These are phyloP conservation scores for Scortum barcoo DNA, from an alignment of 2,113 vertebrate species.

Conservation along the genomic window DNA sequence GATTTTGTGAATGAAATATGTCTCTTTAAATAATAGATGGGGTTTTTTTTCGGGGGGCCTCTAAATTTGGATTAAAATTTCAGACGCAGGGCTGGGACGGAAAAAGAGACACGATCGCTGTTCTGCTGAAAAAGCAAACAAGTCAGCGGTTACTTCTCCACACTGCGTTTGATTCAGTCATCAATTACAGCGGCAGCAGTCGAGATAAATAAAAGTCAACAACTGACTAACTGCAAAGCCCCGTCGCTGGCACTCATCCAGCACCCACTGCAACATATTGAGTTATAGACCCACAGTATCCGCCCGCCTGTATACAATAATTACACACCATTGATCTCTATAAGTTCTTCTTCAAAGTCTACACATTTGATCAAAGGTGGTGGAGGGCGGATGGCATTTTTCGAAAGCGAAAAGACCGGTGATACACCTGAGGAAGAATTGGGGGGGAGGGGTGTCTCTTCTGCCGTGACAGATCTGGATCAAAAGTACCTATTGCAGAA, in stretches of 20 bases:
- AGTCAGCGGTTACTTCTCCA: conserved; percentile 60
- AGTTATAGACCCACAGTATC: conserved; percentile 55
- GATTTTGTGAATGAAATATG: conserved; percentile 61
- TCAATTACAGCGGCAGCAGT: conserved; percentile 66
- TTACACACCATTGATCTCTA: conserved; percentile 66
- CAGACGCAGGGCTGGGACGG: conserved; percentile 41
- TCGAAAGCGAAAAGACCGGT: conserved; percentile 53
- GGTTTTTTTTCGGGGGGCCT: too few relatives aligned
- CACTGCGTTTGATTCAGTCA: conserved; percentile 65
- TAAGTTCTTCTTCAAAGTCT: conserved; percentile 63
- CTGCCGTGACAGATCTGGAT: conserved; percentile 72
- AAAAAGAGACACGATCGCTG: conserved; percentile 25
- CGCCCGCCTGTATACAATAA: conserved; percentile 41
- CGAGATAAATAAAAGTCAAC: conserved; percentile 72
- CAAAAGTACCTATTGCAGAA: conserved; percentile 79
- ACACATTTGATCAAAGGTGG: conserved; percentile 72
- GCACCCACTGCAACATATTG: conserved; percentile 49
- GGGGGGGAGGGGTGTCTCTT: conserved; percentile 25
- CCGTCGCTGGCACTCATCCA: conserved; percentile 55
- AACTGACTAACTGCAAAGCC: conserved; percentile 57
- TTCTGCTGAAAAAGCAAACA: conserved; percentile 47
- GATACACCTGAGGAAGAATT: conserved; percentile 59
- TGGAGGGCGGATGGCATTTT: conserved; percentile 65
- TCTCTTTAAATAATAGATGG: conserved; percentile 58
- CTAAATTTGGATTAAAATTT: conserved; percentile 59